These are phyloP conservation scores for Falco concolor DNA, from an alignment of 2,797 vertebrate genomes.

Conservation along the genomic window DNA sequence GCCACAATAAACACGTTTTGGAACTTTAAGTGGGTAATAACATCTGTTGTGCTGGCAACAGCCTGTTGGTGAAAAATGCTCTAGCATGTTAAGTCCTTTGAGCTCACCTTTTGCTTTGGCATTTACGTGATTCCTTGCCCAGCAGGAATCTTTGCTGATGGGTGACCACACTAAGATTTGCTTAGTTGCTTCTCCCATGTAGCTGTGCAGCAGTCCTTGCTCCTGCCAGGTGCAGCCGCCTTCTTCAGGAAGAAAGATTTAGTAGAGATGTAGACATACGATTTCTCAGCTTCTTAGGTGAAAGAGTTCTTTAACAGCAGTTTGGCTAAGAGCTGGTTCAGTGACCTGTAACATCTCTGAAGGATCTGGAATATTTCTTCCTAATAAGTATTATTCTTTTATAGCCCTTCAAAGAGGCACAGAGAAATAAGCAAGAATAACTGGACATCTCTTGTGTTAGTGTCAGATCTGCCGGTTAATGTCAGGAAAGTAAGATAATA, in stretches of 20 bases:
- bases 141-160: neutral
- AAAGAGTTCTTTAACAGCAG: neutral
- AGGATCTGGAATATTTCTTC: neutral
- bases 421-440: neutral
- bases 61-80: neutral
- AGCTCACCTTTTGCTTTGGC: neutral
- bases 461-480: neutral
- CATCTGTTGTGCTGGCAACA: neutral
- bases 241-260: neutral
- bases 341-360: neutral
- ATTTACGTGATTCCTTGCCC: neutral
- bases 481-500: neutral
- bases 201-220: neutral
- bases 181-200: neutral
- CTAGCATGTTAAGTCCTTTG: neutral
- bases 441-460: neutral
- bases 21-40: neutral
- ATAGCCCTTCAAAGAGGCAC: neutral
- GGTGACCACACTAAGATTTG: neutral
- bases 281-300: neutral
- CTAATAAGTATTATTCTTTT: neutral
- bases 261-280: neutral
- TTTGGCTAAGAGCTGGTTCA: neutral
- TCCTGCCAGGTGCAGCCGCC: neutral
- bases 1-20: neutral